Percentiles rank a stretch among this genome's conserved stretches.
These are phyloP conservation scores for Baronia brevicornis DNA, from an alignment of 2,888 invertebrate species.

Conservation along the genomic window DNA sequence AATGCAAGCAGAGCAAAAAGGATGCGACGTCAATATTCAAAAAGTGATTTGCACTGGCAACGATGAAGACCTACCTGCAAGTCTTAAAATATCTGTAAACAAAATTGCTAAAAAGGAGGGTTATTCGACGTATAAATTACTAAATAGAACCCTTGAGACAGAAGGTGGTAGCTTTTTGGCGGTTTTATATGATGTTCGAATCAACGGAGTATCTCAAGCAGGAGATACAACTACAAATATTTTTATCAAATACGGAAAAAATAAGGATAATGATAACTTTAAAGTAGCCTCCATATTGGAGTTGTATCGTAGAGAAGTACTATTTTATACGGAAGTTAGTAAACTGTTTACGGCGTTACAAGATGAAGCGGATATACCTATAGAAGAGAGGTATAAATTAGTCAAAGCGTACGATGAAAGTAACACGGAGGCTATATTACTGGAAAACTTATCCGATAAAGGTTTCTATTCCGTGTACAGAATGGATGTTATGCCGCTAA, in stretches of 20 bases:
- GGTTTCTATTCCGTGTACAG: conserved; percentile 27
- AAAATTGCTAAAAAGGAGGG: conserved; percentile 27
- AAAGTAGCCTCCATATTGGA: conserved; percentile 23
- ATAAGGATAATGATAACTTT: conserved; percentile 20
- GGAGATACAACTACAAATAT: conserved; percentile 34
- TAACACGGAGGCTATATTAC: conserved; percentile 31
- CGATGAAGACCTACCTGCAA: conserved; percentile 11
- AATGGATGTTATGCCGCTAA: conserved; percentile 23
- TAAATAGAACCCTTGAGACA: conserved; percentile 24
- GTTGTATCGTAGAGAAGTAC: conserved; percentile 31
- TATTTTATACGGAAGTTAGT: conserved; percentile 30
- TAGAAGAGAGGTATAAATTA: conserved; percentile 28
- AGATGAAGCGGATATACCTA: conserved; percentile 29
- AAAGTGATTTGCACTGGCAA: conserved; percentile 6
- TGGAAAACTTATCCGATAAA: conserved; percentile 36
- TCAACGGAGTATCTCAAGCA: conserved; percentile 33
- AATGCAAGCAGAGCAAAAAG: conserved; percentile 18
- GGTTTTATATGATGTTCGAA: conserved; percentile 31
- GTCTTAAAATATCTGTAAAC: conserved; percentile 27
- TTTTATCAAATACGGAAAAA: conserved; percentile 36
- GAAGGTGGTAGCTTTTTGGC: conserved; percentile 42
- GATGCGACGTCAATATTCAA: conserved; percentile 4
- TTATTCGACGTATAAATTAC: conserved; percentile 23
- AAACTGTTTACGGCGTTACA: conserved; percentile 26
- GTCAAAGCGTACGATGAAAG: conserved; percentile 30